These are phyloP conservation scores for Elmis aenea DNA, from an alignment of 2,888 invertebrate genomes.

Conservation along the genomic window DNA sequence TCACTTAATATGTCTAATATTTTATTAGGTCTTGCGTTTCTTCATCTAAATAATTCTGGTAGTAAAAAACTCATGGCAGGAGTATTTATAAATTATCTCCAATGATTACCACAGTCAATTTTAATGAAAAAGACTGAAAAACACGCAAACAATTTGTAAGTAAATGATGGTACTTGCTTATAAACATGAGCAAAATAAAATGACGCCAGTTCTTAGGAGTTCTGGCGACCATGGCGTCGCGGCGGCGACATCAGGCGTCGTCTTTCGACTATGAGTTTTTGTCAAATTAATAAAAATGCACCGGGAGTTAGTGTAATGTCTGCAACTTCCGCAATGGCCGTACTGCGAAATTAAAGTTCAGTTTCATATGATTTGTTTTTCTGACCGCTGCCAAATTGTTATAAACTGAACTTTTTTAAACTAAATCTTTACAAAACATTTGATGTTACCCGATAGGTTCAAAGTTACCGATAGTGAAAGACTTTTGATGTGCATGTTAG, in stretches of 20 bases:
- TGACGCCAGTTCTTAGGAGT: constrained; percentile 39
- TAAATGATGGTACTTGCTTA: constrained; percentile 15
- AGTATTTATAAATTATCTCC: too few relatives aligned
- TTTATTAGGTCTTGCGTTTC: too few relatives aligned
- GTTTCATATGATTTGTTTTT: constrained; percentile 14
- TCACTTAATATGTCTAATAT: too few relatives aligned
- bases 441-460: too few relatives aligned
- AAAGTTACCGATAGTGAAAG: too few relatives aligned
- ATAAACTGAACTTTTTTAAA: too few relatives aligned
- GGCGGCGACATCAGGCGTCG: constrained; percentile 28
- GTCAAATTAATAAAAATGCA: constrained; percentile 38
- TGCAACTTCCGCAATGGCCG: constrained; percentile 27
- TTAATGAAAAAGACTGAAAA: constrained; percentile 8
- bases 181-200: constrained; percentile 23
- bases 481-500: too few relatives aligned
- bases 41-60: too few relatives aligned
- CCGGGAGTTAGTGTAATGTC: constrained; percentile 26
- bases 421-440: too few relatives aligned
- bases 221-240: constrained; percentile 37
- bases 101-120: constrained; percentile 9
- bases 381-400: constrained; percentile 19
- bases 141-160: constrained; percentile 9
- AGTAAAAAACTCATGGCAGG: too few relatives aligned
- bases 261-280: constrained; percentile 35
- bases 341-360: constrained; percentile 12